phyloP scores from a whole-genome alignment of 2,113 vertebrate species.

The Etheostoma cragini region DNA sequence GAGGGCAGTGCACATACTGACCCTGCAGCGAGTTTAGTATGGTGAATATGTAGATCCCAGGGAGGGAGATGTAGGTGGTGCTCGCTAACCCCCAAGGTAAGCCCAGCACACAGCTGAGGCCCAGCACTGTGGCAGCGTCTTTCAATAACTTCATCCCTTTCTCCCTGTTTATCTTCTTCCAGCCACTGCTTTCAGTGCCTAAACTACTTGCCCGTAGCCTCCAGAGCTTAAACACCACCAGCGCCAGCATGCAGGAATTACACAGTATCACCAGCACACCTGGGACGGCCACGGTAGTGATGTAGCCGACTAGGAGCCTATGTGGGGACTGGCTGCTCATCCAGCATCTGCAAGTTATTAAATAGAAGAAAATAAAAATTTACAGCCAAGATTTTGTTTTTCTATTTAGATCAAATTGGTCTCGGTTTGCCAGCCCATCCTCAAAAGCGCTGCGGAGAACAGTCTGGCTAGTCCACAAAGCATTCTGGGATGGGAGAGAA shows the following conservation, averaged over 20 bases:
- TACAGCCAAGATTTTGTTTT: no score
- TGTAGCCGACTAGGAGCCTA: constrained; percentile 70
- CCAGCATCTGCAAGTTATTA: constrained; percentile 74
- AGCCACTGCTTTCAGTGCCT: background rate
- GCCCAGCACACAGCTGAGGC: constrained; percentile 90
- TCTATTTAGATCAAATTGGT: no score
- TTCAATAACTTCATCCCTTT: constrained; percentile 74
- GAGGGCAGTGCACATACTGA: constrained; percentile 67
- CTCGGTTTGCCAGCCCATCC: no score
- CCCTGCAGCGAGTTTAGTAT: constrained; percentile 92
- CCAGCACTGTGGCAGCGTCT: constrained; percentile 83
- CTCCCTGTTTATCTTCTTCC: constrained; percentile 25
- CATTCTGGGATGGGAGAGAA: no score
- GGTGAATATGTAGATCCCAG: constrained; percentile 89
- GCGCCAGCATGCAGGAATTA: constrained; percentile 87
- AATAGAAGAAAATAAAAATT: background rate
- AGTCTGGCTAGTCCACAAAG: no score
- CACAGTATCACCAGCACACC: constrained; percentile 86
- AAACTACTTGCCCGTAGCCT: constrained; percentile 56
- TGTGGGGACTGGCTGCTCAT: constrained; percentile 55
- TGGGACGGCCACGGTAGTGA: constrained; percentile 88
- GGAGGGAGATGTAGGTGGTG: constrained; percentile 83
- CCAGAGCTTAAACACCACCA: constrained; percentile 86
- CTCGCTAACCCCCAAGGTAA: constrained; percentile 88
- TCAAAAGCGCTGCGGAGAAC: no score